Evolutionary conservation across 1,140 invertebrate species (phyloP).

Genomic region (Atta colombica): DNA sequence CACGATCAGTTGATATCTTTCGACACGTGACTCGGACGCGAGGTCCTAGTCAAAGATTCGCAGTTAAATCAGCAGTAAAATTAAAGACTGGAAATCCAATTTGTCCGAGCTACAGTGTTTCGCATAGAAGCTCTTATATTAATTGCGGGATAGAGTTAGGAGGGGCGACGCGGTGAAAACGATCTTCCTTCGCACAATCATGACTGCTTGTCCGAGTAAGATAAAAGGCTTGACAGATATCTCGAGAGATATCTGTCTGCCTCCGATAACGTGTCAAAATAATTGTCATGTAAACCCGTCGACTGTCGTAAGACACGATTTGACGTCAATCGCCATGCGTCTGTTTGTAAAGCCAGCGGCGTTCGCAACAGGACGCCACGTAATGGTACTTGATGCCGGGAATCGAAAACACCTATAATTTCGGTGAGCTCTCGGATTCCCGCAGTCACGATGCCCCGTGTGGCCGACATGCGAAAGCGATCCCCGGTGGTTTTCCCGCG

Average conservation of each 20-base stretch:
- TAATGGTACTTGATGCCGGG: background rate
- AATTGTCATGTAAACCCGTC: constrained; percentile 72
- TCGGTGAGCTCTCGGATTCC: constrained; percentile 24
- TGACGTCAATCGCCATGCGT: constrained; percentile 71
- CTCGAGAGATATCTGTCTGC: constrained; percentile 66
- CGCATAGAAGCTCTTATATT: background rate
- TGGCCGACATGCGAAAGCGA: constrained; percentile 10
- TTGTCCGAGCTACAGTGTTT: background rate
- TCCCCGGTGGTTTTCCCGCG: constrained; percentile 11
- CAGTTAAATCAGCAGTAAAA: constrained; percentile 11
- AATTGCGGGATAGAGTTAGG: background rate
- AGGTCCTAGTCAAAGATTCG: background rate
- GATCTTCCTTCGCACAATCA: constrained; percentile 44
- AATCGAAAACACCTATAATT: constrained; percentile 25
- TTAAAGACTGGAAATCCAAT: background rate
- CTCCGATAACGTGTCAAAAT: constrained; percentile 71
- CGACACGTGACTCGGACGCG: background rate
- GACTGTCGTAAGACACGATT: constrained; percentile 58
- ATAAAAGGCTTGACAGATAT: constrained; percentile 66
- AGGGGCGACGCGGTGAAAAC: background rate
- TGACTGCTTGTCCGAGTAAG: constrained; percentile 17
- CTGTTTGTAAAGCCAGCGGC: constrained; percentile 29
- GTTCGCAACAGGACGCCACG: background rate
- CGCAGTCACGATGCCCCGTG: background rate
- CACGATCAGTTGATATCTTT: constrained; percentile 6